Conservation (phyloP, 2,113 vertebrate genomes). For the Loxodonta africana region DNA sequence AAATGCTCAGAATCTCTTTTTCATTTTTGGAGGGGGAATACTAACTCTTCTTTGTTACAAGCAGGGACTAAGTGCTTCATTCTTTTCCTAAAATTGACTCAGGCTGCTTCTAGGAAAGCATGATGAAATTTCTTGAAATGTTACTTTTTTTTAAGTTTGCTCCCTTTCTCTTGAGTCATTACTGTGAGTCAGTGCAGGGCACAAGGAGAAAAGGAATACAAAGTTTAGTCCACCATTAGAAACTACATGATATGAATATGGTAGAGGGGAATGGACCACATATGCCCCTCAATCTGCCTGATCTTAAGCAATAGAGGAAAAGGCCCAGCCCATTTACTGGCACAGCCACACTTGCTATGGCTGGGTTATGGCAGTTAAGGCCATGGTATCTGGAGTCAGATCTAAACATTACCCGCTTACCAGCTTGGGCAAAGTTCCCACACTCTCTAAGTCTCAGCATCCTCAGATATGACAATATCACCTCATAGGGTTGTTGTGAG, state of each 20-base stretch:
- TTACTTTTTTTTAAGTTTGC: neutral
- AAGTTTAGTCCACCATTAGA: neutral
- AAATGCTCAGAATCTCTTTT: neutral
- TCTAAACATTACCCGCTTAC: neutral
- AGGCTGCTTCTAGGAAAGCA: slow-evolving; percentile 59
- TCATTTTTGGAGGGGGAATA: neutral
- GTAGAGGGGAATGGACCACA: neutral
- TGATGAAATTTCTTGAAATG: slow-evolving; percentile 42
- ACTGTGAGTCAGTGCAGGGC: neutral
- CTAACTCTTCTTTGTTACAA: neutral
- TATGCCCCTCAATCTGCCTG: neutral
- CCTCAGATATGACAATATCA: neutral
- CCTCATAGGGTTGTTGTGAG: neutral
- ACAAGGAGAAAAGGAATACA: neutral
- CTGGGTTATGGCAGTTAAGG: neutral
- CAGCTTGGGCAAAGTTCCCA: neutral
- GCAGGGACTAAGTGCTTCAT: neutral
- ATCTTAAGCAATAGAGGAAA: neutral
- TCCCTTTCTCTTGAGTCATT: slow-evolving; percentile 43
- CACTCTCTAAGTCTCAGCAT: neutral
- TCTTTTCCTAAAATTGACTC: slow-evolving; percentile 44
- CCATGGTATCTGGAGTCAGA: neutral
- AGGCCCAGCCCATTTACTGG: neutral
- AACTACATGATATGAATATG: neutral
- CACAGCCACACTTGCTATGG: neutral